Evolutionary conservation across 2,113 vertebrate species (phyloP), one percentile per base, ranked within the genome.

Genomic region (Indicator indicator): DNA sequence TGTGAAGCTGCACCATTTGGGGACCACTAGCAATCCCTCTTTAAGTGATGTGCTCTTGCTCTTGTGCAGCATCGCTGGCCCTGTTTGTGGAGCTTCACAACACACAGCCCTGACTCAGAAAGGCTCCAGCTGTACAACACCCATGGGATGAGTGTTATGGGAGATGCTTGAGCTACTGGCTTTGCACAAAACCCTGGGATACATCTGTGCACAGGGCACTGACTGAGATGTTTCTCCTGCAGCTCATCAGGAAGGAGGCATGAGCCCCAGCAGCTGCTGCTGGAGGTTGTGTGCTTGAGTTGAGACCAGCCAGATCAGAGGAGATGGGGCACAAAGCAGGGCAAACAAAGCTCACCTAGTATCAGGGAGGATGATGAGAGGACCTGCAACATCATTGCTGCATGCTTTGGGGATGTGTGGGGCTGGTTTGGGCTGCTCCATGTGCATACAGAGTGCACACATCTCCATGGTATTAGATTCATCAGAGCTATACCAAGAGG

Each of bases 1-100:
- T 2, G 4, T 27, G 30, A 18, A 44, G 9, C 56, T 44, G 24
- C 0, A 2, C 38, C 16, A 42, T 14, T 11, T 0, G 1, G 38
- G 28, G 32, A 14, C 18, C 27, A 6, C 2, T 5, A 9, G 16
- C 28, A 74, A 68, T 33, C 11, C 11, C 12, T 38, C 12, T 73
- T 33, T 6, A 62, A 65, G 2, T 0, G 5, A 26, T 8, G 19
- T 9, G 2, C 38, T 50, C 73, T 36, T 16, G 32, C 27, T 36
- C 23, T 13, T 33, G 11, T 50, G 73, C 48, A 50, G n/a, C 54
- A 65, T 44, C 38, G 5, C 72, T 44, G 58, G 8, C 12, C 8
- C n/a, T 68, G 30, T 6, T 48, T 60, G n/a, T 50, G 54, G 59
- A 75, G 33, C 40, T 67, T 26, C 48, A 38, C 1, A 3, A 26